A percentile compares a stretch with the other conserved stretches of the same genome.
These are phyloP conservation scores for Anomalospiza imberbis DNA, from an alignment of 2,797 vertebrate genomes.

Conservation along the genomic window DNA sequence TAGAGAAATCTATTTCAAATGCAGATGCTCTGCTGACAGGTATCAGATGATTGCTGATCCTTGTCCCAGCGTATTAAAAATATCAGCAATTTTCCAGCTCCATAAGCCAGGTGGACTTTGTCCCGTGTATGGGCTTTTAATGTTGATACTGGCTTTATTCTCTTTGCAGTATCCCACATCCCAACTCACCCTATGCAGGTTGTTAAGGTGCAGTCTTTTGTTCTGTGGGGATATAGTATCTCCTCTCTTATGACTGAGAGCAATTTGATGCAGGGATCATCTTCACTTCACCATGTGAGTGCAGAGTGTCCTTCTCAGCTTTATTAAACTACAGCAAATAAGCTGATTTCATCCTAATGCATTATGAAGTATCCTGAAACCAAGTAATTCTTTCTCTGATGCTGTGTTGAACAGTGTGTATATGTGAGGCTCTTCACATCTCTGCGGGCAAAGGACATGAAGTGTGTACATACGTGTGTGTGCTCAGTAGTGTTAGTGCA, in stretches of 20 bases:
- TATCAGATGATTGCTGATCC: not conserved
- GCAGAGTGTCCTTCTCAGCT: not conserved
- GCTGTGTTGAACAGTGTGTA: not conserved
- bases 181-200: not conserved
- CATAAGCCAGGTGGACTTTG: not conserved
- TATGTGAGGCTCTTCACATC: not conserved
- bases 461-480: accelerated
- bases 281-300: not conserved
- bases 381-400: not conserved
- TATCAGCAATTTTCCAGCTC: not conserved
- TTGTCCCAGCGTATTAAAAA: not conserved
- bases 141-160: accelerated
- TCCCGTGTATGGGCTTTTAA: not conserved
- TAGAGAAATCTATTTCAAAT: not conserved
- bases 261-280: not conserved
- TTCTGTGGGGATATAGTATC: not conserved
- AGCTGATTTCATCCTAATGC: not conserved
- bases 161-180: not conserved
- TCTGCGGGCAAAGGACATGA: not conserved
- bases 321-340: not conserved
- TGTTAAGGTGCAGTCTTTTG: not conserved
- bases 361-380: not conserved
- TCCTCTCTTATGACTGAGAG: not conserved
- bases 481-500: not conserved
- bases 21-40: not conserved